Evolutionary conservation across 2,888 invertebrate genomes (phyloP), one percentile per base, ranked within the genome.

Genomic region (Sesia bembeciformis): DNA sequence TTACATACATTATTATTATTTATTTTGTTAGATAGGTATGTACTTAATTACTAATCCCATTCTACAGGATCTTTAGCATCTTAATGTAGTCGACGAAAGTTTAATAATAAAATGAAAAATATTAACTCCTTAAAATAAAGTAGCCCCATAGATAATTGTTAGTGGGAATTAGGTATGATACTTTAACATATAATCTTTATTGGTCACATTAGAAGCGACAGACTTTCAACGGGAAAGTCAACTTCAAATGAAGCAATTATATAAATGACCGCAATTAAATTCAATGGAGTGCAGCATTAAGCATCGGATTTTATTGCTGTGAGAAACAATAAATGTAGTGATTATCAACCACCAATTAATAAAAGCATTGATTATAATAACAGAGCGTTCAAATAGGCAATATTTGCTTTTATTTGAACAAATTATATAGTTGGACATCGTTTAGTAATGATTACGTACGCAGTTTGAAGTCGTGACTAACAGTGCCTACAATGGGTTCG

Each of bases 191-290:
- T 78, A 74, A 81, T 81, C 76, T 83, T 84, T 81, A 81, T 79
- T 79, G 72, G 72, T 60, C 68, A 70, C 78, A 78, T 81, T 80
- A 80, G 75, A 73, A 81, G 78, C 76, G 78, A 79, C 78, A 76
- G 74, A 70, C 76, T 74, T 78, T 81, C 72, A 70, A 78, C 72
- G 75, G 74, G 83, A 84, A 83, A 83, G 81, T 78, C 62, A 71
- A 61, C 71, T 70, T 72, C 74, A 70, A 75, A 85, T 84, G 74
- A 78, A 84, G 84, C 80, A 80, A 84, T 87, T 82, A 83, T 78
- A 83, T 84, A 74, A 83, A 84, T 81, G 75, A 74, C 72, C 65
- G 78, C 78, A 85, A 88, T 88, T 85, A 87, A 83, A 86, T 73
- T 72, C 74, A 79, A 82, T 81, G 71, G 74, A 81, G 78, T 78